A percentile compares a stretch with the other conserved stretches of the same genome.
Conservation (phyloP, 2,888 invertebrate genomes). For the Pandemis heparana region DNA sequence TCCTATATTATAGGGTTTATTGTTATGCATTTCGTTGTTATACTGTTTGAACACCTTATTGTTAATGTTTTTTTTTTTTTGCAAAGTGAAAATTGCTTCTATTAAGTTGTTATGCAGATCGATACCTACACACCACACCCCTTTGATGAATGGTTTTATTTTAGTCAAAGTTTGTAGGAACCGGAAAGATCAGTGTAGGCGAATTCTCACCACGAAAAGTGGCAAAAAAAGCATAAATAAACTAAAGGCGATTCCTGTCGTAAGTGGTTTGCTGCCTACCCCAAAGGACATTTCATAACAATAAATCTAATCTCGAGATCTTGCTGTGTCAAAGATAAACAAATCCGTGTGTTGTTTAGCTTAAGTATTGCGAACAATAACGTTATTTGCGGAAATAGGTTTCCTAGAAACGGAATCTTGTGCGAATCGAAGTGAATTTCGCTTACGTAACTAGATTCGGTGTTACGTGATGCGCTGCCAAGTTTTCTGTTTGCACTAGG, state of each 20-base stretch:
- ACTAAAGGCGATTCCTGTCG: not conserved
- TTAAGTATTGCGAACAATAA: slow-evolving; percentile 10
- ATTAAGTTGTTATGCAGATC: no score
- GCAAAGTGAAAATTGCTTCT: no score
- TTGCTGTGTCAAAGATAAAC: slow-evolving; percentile 6
- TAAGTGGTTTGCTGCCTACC: not conserved
- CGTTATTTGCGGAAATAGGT: slow-evolving; percentile 16
- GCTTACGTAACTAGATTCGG: slow-evolving; percentile 18
- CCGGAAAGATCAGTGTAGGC: no score
- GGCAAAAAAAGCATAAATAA: not conserved
- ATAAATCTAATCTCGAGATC: slow-evolving; percentile 22
- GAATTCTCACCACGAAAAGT: not conserved
- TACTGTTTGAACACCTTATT: no score
- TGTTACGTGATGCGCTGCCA: not conserved
- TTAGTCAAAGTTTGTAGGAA: not conserved
- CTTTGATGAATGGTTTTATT: not conserved
- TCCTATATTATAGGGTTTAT: no score
- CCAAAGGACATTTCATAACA: slow-evolving; percentile 8
- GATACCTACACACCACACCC: no score
- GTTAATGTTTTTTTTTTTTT: no score
- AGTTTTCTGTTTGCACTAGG: not conserved
- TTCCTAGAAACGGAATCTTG: slow-evolving; percentile 4
- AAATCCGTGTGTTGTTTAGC: slow-evolving; percentile 15
- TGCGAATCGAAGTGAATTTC: not conserved
- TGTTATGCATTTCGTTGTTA: no score